A percentile compares a stretch with the other conserved stretches of the same genome.
phyloP scores from a whole-genome alignment of 1,140 invertebrate species.

The Bradynema listronoti region DNA sequence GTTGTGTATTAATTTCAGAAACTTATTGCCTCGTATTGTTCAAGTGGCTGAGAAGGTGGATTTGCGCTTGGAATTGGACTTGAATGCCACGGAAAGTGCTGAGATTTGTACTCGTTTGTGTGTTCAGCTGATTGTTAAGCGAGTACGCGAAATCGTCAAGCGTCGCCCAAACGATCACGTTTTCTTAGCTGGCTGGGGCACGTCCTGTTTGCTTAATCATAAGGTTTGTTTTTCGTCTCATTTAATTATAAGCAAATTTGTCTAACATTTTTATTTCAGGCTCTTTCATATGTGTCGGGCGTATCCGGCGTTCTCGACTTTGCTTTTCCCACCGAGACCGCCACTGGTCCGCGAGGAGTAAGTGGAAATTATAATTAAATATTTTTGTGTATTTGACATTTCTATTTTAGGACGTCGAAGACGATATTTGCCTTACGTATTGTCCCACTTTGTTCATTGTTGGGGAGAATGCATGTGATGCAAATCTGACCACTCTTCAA shows the following conservation, averaged over 20 bases:
- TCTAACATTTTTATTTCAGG: slow-evolving; percentile 13
- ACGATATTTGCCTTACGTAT: slow-evolving; percentile 35
- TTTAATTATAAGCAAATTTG: not conserved
- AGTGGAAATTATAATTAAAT: not conserved
- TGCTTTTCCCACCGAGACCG: slow-evolving; percentile 27
- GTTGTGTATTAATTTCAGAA: slow-evolving; percentile 20
- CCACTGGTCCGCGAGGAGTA: slow-evolving; percentile 27
- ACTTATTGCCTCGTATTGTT: slow-evolving; percentile 25
- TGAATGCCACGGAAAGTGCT: slow-evolving; percentile 17
- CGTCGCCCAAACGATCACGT: slow-evolving; percentile 37
- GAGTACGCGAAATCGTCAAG: slow-evolving; percentile 34
- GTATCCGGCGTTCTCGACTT: slow-evolving; percentile 33
- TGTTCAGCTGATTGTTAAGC: slow-evolving; percentile 20
- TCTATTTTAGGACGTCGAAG: slow-evolving; percentile 24
- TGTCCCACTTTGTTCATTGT: slow-evolving; percentile 37
- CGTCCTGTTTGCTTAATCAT: slow-evolving; percentile 34
- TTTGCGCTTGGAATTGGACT: slow-evolving; percentile 22
- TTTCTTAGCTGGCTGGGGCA: slow-evolving; percentile 43
- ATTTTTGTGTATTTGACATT: not conserved
- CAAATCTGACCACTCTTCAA: slow-evolving; percentile 22
- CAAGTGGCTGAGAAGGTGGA: slow-evolving; percentile 40
- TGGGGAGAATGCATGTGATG: slow-evolving; percentile 30
- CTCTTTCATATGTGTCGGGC: slow-evolving; percentile 19
- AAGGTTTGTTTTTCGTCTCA: too few species aligned
- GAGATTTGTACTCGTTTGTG: slow-evolving; percentile 20